Conservation (phyloP, 2,113 vertebrate genomes). For the Strigops habroptila region DNA sequence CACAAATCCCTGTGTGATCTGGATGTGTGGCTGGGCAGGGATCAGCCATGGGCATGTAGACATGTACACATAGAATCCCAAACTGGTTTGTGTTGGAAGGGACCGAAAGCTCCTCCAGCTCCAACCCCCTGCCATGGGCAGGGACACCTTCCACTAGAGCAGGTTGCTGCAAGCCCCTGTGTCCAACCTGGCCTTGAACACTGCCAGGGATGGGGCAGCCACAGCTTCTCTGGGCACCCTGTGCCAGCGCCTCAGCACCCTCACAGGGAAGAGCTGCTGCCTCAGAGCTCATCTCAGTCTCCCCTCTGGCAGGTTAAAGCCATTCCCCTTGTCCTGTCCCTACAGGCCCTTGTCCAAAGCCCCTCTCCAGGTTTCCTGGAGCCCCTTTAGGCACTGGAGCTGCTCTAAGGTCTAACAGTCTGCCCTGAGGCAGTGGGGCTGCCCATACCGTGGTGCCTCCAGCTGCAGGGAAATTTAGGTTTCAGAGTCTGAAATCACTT, state of each 20-base stretch:
- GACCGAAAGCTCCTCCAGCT: rapidly evolving
- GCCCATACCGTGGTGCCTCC: rapidly evolving
- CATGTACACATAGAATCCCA: background rate
- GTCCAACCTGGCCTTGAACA: no score
- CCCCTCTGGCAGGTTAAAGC: no score
- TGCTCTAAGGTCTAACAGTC: background rate
- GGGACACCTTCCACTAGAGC: background rate
- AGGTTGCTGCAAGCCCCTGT: no score
- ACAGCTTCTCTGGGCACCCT: no score
- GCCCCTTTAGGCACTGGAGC: background rate
- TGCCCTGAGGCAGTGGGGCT: background rate
- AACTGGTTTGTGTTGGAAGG: background rate
- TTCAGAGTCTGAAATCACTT: background rate
- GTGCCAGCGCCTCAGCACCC: no score
- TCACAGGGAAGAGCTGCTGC: no score
- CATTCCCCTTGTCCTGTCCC: no score
- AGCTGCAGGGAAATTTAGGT: rapidly evolving
- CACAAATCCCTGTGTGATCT: no score
- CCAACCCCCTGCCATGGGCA: rapidly evolving
- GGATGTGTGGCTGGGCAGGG: background rate
- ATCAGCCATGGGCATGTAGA: background rate
- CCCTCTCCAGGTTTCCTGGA: background rate
- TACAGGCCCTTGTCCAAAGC: background rate
- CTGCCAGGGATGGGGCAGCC: no score
- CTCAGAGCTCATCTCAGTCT: no score